Evolutionary conservation across 2,888 invertebrate genomes (phyloP).

Genomic region (Pharmacophagus antenor): DNA sequence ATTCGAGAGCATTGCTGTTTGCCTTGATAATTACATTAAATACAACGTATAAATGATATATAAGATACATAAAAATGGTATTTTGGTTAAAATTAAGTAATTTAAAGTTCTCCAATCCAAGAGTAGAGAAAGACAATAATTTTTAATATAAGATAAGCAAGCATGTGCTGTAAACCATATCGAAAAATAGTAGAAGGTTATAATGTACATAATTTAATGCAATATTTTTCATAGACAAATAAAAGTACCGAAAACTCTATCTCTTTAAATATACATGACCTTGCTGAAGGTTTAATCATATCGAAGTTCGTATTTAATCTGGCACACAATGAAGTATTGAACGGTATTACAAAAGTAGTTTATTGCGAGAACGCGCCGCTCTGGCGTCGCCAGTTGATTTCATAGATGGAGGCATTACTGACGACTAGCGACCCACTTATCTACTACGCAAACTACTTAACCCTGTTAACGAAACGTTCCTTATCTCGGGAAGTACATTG

Average conservation of each 20-base stretch:
- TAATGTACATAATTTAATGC: too few relatives aligned
- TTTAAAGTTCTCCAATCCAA: too few relatives aligned
- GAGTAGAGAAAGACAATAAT: too few relatives aligned
- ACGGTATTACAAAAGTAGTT: constrained; percentile 56
- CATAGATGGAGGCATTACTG: constrained; percentile 42
- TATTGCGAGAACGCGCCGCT: constrained; percentile 55
- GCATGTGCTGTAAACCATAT: neutral
- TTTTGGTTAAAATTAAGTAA: too few relatives aligned
- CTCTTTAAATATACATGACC: neutral
- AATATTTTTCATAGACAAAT: too few relatives aligned
- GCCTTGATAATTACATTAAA: too few relatives aligned
- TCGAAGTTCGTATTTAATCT: constrained; percentile 43
- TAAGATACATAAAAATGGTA: neutral
- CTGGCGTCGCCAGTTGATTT: constrained; percentile 51
- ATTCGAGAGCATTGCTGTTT: neutral
- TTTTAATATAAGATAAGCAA: too few relatives aligned
- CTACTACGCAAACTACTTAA: constrained; percentile 26
- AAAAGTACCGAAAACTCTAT: neutral
- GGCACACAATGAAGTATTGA: constrained; percentile 53
- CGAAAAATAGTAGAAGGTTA: too few relatives aligned
- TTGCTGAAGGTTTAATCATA: constrained; percentile 7
- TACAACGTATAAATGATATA: neutral
- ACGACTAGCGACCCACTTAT: constrained; percentile 30
- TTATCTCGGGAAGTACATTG: constrained; percentile 14
- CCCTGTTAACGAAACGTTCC: constrained; percentile 25